Evolutionary conservation across 1,140 invertebrate species (phyloP).

Genomic region (Sinella curviseta): DNA sequence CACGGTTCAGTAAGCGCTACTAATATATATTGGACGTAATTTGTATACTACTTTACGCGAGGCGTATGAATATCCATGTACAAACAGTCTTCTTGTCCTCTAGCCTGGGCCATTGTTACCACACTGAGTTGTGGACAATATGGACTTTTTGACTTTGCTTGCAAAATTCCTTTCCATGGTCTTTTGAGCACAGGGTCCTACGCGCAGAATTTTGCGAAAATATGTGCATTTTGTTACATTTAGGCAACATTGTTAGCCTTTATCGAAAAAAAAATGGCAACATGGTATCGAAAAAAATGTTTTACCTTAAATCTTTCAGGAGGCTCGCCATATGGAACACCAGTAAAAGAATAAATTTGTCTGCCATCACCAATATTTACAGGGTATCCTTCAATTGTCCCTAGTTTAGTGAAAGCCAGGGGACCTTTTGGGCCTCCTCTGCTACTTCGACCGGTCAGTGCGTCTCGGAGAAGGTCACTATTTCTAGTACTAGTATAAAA

Average conservation of each 20-base stretch:
- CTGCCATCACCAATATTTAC: slow-evolving; percentile 25
- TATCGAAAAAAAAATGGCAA: slow-evolving; percentile 5
- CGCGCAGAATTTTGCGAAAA: background rate
- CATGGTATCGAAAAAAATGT: no score
- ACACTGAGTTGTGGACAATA: slow-evolving; percentile 30
- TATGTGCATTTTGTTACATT: no score
- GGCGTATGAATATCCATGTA: slow-evolving; percentile 31
- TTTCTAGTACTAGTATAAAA: background rate
- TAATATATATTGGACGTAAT: no score
- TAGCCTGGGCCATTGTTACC: slow-evolving; percentile 5
- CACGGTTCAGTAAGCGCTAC: no score
- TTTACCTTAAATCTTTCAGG: slow-evolving; percentile 33
- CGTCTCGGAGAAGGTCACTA: background rate
- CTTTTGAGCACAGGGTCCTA: slow-evolving; percentile 20
- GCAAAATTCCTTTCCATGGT: slow-evolving; percentile 9
- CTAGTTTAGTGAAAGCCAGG: background rate
- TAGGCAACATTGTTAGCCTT: no score
- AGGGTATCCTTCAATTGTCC: slow-evolving; percentile 24
- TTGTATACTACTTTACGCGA: slow-evolving; percentile 9
- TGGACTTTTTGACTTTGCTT: slow-evolving; percentile 19
- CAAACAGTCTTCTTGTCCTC: slow-evolving; percentile 30
- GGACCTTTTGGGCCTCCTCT: background rate
- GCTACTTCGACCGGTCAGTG: background rate
- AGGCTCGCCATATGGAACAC: slow-evolving; percentile 39
- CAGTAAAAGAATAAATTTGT: slow-evolving; percentile 43